Percentiles rank a stretch among this genome's conserved stretches.
These are phyloP conservation scores for Pristionchus maxplancki DNA, from an alignment of 2,888 invertebrate species.

Conservation along the genomic window DNA sequence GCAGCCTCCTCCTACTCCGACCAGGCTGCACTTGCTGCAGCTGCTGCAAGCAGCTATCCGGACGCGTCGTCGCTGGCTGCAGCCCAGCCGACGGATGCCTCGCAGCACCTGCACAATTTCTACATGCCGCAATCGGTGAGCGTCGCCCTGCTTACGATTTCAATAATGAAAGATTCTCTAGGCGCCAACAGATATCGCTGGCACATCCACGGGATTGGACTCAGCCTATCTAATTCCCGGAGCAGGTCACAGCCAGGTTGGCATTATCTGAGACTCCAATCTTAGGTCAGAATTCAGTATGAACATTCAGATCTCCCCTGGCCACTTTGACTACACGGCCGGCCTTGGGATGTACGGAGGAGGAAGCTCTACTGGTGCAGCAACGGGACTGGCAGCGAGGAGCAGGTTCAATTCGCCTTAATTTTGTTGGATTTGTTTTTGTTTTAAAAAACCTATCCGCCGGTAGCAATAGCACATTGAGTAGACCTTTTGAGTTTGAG, in stretches of 20 bases:
- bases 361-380: not conserved
- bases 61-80: not conserved
- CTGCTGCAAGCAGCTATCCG: not conserved
- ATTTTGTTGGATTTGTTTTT: not conserved
- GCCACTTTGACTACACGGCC: constrained; percentile 34
- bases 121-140: constrained; percentile 11
- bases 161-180: not conserved
- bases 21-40: not conserved
- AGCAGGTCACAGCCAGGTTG: not conserved
- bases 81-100: not conserved
- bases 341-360: constrained; percentile 32
- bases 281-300: not conserved
- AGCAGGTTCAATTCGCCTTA: constrained; percentile 22
- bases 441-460: no score
- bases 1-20: not conserved
- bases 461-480: no score
- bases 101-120: constrained; percentile 5
- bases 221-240: constrained; percentile 4
- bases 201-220: not conserved
- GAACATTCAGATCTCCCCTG: constrained; percentile 35
- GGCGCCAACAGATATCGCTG: constrained; percentile 12
- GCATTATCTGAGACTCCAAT: not conserved
- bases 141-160: not conserved
- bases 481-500: no score
- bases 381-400: constrained; percentile 4